Evolutionary conservation across 2,797 vertebrate genomes (phyloP), one percentile per base, ranked within the genome.

Genomic region (Artibeus jamaicensis): DNA sequence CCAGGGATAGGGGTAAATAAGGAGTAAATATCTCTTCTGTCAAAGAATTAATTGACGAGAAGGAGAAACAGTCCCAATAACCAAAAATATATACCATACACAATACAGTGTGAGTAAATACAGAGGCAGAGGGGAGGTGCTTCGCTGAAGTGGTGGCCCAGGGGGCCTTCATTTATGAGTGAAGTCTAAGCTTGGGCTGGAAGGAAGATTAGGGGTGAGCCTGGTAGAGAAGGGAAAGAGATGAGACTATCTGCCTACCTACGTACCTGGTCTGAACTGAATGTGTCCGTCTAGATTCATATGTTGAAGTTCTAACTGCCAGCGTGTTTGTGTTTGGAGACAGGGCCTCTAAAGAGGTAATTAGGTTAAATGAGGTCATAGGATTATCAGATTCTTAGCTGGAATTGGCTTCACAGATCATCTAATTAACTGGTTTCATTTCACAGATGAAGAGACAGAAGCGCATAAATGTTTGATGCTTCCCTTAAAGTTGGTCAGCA

Each of bases 401-500:
- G 34, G 55, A 82, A 89, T 71, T 77, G 84, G 68, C 37, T 82
- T 93, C 34, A 73, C 0, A 89, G 81, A 53, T 90, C 18, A 70
- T 19, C 15, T 86, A 90, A 94, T 88, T 89, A 90, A 92, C 26
- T 93, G 68, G n/a, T 42, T 55, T 91, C 21, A 57, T 89, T 97
- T 93, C 81, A 62, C 29, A 93, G 76, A 86, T 71, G 73, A 95
- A 93, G 76, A 71, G 39, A 65, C 2, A 0, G 15, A 91, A 39
- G 34, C 42, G 37, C 34, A 71, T 57, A 57, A 76, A 85, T 53
- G 29, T 77, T 82, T 73, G 70, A 37, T 50, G 18, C 46, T 89
- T 91, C 93, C 32, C 68, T 87, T 84, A 76, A 39, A 53, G 59
- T n/a, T 82, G 26, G 39, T 91, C 11, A 10, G 53, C 46, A 70